A percentile compares a stretch with the other conserved stretches of the same genome.
Evolutionary conservation across 2,113 vertebrate genomes (phyloP).

Genomic region (Grallaria varia): DNA sequence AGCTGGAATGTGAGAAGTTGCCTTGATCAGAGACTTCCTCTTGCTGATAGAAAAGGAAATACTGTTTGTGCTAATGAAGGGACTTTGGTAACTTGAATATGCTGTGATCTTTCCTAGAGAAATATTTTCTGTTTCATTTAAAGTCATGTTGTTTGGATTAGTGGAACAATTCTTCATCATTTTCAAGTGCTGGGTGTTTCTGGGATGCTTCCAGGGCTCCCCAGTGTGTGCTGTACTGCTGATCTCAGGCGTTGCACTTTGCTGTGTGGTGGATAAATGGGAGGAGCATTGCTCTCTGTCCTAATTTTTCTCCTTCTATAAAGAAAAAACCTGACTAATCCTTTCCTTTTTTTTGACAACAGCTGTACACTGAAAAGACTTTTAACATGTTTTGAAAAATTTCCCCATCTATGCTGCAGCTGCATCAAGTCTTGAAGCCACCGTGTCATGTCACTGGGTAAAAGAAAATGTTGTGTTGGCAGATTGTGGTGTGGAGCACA

Average conservation of each 20-base stretch:
- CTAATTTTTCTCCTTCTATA: conserved; percentile 2
- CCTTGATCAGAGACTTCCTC: not conserved
- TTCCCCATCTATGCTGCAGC: conserved; percentile 17
- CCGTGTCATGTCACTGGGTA: not conserved
- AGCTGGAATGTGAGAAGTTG: not conserved
- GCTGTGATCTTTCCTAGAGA: not conserved
- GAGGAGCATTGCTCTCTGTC: not conserved
- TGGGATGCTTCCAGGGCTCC: not conserved
- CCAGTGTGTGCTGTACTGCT: not conserved
- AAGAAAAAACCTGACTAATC: conserved; percentile 30
- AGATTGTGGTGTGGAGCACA: not conserved
- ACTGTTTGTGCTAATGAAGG: not conserved
- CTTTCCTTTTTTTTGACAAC: conserved; percentile 21
- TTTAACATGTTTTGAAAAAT: conserved; percentile 1
- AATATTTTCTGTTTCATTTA: conserved; percentile 17
- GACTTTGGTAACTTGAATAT: not conserved
- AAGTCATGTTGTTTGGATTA: not conserved
- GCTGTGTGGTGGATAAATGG: not conserved
- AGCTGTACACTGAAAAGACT: conserved; percentile 53
- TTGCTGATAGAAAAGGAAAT: conserved; percentile 20
- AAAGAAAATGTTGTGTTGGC: not conserved
- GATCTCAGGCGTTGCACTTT: not conserved
- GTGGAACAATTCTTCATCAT: not conserved
- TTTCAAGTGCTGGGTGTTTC: not conserved
- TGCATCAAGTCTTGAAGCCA: not conserved